phyloP scores from a whole-genome alignment of 1,140 invertebrate species.

The Orussus abietinus region DNA sequence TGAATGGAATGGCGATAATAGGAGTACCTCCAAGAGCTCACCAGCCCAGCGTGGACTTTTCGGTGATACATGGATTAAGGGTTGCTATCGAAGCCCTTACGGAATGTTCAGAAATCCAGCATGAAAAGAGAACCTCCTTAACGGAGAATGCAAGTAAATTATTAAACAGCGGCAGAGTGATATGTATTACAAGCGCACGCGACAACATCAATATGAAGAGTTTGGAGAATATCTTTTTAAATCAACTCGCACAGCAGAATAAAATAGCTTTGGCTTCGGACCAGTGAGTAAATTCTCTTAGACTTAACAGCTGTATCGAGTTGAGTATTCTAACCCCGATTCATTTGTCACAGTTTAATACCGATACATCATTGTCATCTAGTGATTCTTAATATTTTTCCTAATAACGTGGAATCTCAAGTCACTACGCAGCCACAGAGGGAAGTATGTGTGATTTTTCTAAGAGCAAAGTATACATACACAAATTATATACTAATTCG shows the following conservation, averaged over 20 bases:
- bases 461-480: slow-evolving; percentile 9
- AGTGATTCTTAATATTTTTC: slow-evolving; percentile 83
- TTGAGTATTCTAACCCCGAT: slow-evolving; percentile 9
- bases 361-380: slow-evolving; percentile 83
- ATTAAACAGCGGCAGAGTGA: slow-evolving; percentile 74
- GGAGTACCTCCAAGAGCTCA: slow-evolving; percentile 62
- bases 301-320: too few species aligned
- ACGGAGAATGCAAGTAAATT: slow-evolving; percentile 58
- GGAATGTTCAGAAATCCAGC: slow-evolving; percentile 74
- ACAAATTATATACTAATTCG: slow-evolving; percentile 8
- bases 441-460: slow-evolving; percentile 52
- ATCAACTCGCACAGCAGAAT: slow-evolving; percentile 75
- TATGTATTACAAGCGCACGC: slow-evolving; percentile 82
- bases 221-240: slow-evolving; percentile 80
- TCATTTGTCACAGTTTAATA: slow-evolving; percentile 61
- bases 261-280: slow-evolving; percentile 64
- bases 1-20: slow-evolving; percentile 69
- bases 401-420: slow-evolving; percentile 69
- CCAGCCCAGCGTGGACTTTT: slow-evolving; percentile 59
- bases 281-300: slow-evolving; percentile 45
- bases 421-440: slow-evolving; percentile 66
- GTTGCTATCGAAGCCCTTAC: slow-evolving; percentile 83
- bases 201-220: slow-evolving; percentile 79
- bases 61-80: slow-evolving; percentile 78
- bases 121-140: slow-evolving; percentile 56